A percentile compares a stretch with the other conserved stretches of the same genome.
These are phyloP conservation scores for Callocephalon fimbriatum DNA, from an alignment of 2,113 vertebrate species.

Conservation along the genomic window DNA sequence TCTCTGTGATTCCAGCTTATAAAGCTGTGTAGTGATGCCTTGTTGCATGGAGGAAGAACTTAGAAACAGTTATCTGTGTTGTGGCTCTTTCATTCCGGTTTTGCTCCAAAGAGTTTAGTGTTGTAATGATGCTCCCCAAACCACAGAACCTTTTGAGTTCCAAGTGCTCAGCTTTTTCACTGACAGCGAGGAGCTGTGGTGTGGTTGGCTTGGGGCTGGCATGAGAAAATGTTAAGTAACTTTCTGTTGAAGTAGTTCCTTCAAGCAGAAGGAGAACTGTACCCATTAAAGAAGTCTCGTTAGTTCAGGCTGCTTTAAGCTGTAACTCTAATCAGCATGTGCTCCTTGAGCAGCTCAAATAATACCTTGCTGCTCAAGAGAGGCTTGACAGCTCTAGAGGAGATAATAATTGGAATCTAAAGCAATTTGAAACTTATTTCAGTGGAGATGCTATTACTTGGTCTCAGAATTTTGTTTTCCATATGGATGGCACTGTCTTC, in stretches of 20 bases:
- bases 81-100: rapidly evolving
- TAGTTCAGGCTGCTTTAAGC: neutral
- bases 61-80: neutral
- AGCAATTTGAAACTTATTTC: neutral
- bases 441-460: neutral
- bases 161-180: neutral
- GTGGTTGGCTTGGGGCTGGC: neutral
- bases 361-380: neutral
- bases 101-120: neutral
- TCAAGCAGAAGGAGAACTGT: neutral
- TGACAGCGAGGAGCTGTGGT: rapidly evolving
- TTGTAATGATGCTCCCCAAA: neutral
- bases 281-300: neutral
- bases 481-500: rapidly evolving
- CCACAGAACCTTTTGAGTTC: neutral
- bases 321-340: rapidly evolving
- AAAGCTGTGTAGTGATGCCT: rapidly evolving
- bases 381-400: neutral
- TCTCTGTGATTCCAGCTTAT: neutral
- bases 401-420: neutral
- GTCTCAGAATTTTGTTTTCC: neutral
- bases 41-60: neutral
- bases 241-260: neutral
- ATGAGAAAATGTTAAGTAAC: neutral
- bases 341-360: neutral